Base-by-base conservation (phyloP, 1,140 invertebrate genomes). In the Neodiprion pinetum region DNA sequence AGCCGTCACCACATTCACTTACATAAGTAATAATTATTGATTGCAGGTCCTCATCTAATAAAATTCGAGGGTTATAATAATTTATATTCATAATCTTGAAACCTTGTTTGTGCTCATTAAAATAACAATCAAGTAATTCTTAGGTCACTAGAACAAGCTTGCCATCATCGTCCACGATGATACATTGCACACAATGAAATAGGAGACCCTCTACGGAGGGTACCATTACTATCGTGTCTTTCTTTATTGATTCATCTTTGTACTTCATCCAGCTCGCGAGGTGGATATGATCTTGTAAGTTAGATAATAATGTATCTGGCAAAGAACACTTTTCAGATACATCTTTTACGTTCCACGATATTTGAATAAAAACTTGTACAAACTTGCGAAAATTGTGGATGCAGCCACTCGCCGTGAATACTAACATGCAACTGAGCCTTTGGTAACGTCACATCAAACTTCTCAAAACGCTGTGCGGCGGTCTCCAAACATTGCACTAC, bases 211-310 rank as follows among this genome's bases (percentile, higher is more conserved):
- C 1, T 53, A 53, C 50, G 50, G 50, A 53, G 50, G 50, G 50
- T 53, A 53, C 1, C 50, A 53, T 53, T 10, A 53, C 1, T 1
- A 53, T 53, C 50, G 50, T 53, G 50, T 53, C 50, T 53, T 53
- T 53, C 50, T 53, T 53, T 53, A 53, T 53, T 1, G 50, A 11
- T 53, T 53, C 50, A 53, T 11, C 2, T 10, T 53, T 10, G 10
- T 53, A 53, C 50, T 53, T 53, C 50, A 53, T 53, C 50, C 50
- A 53, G 50, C 50, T 53, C 50, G 50, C 50, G 50, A 53, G 50
- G 50, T 53, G n/a, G 50, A 53, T 53, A 53, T 53, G 50, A 53
- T 53, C n/a, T 53, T 53, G 2, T 53, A 53, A 53, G 50, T 53
- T 53, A 53, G 50, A 53, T 53, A 53, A 53, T 53, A 53, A 53